Conservation (phyloP, 2,113 vertebrate genomes). For the Lates calcarifer region DNA sequence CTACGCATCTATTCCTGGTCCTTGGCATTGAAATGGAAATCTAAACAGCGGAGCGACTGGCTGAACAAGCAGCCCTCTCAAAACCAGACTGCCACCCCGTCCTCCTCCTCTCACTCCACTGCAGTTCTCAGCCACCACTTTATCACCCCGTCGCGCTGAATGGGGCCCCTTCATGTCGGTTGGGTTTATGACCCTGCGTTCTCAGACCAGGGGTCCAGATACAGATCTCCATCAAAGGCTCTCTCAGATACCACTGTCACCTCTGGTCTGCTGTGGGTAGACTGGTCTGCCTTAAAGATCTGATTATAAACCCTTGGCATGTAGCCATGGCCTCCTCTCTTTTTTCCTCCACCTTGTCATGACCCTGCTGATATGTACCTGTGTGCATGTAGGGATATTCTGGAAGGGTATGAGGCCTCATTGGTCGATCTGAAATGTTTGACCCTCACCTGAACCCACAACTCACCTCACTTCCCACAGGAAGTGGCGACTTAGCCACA, state of each 20-base stretch:
- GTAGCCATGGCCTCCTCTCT: constrained; percentile 19
- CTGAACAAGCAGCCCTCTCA: constrained; percentile 82
- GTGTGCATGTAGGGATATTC: constrained; percentile 32
- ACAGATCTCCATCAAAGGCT: constrained; percentile 79
- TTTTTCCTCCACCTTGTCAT: constrained; percentile 34
- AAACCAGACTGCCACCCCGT: constrained; percentile 59
- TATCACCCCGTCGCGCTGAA: constrained; percentile 76
- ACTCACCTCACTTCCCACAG: constrained; percentile 63
- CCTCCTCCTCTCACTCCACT: constrained; percentile 47
- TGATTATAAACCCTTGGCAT: constrained; percentile 46
- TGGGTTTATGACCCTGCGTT: constrained; percentile 77
- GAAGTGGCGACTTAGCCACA: constrained; percentile 72
- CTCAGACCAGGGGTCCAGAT: constrained; percentile 74
- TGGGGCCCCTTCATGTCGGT: constrained; percentile 79
- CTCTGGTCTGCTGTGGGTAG: constrained; percentile 63
- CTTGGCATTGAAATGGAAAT: constrained; percentile 81
- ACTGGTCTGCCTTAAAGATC: constrained; percentile 51
- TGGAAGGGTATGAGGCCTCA: constrained; percentile 24
- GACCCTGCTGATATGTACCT: constrained; percentile 22
- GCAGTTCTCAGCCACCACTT: constrained; percentile 57
- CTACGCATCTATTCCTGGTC: constrained; percentile 74
- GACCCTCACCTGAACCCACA: constrained; percentile 61
- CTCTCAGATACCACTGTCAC: constrained; percentile 71
- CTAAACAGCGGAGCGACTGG: constrained; percentile 71
- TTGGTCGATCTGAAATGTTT: constrained; percentile 46